phyloP scores from a whole-genome alignment of 1,140 invertebrate species.

The Drosophila gunungcola region DNA sequence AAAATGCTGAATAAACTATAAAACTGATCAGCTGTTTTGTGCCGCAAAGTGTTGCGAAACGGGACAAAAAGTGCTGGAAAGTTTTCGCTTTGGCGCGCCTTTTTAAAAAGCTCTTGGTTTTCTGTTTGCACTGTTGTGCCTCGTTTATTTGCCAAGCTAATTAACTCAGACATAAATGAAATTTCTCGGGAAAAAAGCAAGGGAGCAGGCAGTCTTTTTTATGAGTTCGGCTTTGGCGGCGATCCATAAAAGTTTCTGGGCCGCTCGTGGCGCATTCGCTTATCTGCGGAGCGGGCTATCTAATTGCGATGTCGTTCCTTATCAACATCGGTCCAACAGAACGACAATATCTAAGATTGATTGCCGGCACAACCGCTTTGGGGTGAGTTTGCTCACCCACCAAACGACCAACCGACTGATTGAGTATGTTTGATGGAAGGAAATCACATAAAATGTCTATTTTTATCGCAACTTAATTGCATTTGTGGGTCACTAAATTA shows the following conservation, averaged over 20 bases:
- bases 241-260: conserved; percentile 32
- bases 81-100: conserved; percentile 6
- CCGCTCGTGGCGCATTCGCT: conserved; percentile 26
- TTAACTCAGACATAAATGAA: conserved; percentile 66
- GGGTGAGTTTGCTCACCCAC: conserved; percentile 13
- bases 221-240: conserved; percentile 71
- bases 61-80: conserved; percentile 16
- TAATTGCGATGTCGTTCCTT: conserved; percentile 78
- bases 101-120: conserved; percentile 15
- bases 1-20: not conserved
- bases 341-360: conserved; percentile 79
- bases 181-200: conserved; percentile 57
- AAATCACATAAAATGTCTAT: conserved; percentile 79
- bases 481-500: conserved; percentile 76
- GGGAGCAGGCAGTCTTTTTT: conserved; percentile 36
- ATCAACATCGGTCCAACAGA: conserved; percentile 61
- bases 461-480: conserved; percentile 77
- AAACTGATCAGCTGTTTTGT: conserved; percentile 26
- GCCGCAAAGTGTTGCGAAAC: conserved; percentile 18
- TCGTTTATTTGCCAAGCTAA: conserved; percentile 54
- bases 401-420: conserved; percentile 9
- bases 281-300: conserved; percentile 67
- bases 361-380: conserved; percentile 45
- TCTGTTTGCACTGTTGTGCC: conserved; percentile 4
- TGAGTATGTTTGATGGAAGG: conserved; percentile 38